Evolutionary conservation across 1,140 invertebrate genomes (phyloP).

Genomic region (Geopemphigus sp.): DNA sequence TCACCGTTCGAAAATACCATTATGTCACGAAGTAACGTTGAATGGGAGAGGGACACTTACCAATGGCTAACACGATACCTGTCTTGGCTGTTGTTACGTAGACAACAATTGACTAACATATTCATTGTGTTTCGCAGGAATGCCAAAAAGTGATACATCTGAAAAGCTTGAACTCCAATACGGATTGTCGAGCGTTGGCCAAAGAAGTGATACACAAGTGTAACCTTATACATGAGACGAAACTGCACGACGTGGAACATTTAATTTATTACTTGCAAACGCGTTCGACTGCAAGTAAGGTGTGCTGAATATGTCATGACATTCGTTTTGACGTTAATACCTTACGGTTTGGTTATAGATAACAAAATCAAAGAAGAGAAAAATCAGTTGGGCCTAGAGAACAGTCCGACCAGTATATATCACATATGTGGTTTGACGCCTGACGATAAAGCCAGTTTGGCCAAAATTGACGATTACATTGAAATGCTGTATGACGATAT

Average conservation of each 20-base stretch:
- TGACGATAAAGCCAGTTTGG: constrained; percentile 66
- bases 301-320: constrained; percentile 14
- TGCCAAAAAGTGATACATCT: constrained; percentile 82
- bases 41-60: no score
- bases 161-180: constrained; percentile 76
- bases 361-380: constrained; percentile 44
- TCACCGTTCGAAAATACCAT: no score
- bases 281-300: constrained; percentile 63
- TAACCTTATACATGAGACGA: constrained; percentile 81
- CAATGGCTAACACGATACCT: no score
- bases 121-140: constrained; percentile 58
- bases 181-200: constrained; percentile 76
- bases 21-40: no score
- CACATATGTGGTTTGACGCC: constrained; percentile 45
- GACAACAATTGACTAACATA: no score
- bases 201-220: constrained; percentile 87
- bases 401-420: neutral
- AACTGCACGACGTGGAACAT: constrained; percentile 83
- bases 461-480: constrained; percentile 88
- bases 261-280: constrained; percentile 89
- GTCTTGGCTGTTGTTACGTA: no score
- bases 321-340: neutral
- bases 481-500: constrained; percentile 96
- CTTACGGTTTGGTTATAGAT: constrained; percentile 7
- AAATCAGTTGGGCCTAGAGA: constrained; percentile 29